These are phyloP conservation scores for Netelia fuscicornis DNA, from an alignment of 2,888 invertebrate genomes.

Conservation along the genomic window DNA sequence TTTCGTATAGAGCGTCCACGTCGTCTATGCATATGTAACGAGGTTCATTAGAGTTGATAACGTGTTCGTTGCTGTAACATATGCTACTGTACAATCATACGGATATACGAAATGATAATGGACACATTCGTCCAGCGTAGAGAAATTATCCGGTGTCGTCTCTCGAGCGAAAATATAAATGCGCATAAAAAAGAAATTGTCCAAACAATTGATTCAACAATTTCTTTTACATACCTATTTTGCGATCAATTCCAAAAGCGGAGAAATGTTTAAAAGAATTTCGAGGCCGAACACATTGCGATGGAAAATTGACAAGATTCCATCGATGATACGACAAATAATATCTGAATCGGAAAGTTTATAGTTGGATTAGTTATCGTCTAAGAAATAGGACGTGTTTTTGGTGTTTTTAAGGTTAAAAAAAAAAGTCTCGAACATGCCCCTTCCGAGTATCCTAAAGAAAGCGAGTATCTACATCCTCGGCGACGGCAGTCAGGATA, in stretches of 20 bases:
- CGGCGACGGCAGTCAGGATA: constrained; percentile 88
- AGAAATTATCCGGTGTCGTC: no score
- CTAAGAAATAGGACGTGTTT: constrained; percentile 1
- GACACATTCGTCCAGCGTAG: constrained; percentile 2
- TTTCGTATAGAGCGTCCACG: constrained; percentile 39
- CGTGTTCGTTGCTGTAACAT: constrained; percentile 55
- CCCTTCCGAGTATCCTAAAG: constrained; percentile 91
- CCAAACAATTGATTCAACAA: no score
- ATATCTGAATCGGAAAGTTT: constrained; percentile 8
- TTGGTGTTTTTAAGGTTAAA: background rate
- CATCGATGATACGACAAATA: constrained; percentile 6
- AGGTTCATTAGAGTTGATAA: constrained; percentile 75
- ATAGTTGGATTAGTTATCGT: background rate
- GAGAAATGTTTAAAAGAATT: background rate
- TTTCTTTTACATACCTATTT: background rate
- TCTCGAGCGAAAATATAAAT: no score
- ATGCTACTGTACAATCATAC: constrained; percentile 15
- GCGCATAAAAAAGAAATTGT: no score
- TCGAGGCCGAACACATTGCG: background rate
- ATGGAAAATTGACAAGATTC: constrained; percentile 4
- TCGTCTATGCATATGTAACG: constrained; percentile 73
- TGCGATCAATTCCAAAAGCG: background rate
- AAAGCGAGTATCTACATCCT: constrained; percentile 93
- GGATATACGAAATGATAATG: constrained; percentile 9
- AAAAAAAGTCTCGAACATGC: constrained; percentile 86